Evolutionary conservation across 2,888 invertebrate genomes (phyloP).

Genomic region (Coleophora flavipennella): DNA sequence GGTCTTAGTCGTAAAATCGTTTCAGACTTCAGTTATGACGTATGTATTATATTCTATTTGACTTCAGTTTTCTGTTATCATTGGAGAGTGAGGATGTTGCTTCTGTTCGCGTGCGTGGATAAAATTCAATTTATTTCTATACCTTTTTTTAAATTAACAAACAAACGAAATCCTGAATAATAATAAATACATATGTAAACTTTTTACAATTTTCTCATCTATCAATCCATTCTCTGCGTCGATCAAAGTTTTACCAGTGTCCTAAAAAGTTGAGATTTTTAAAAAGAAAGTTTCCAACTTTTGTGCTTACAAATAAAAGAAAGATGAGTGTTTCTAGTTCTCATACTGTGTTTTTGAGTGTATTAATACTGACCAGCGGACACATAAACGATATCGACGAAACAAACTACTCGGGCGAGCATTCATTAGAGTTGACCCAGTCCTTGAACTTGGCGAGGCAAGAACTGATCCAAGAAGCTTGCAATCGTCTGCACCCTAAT

Average conservation of each 20-base stretch:
- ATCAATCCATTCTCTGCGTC: no score
- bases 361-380: slow-evolving; percentile 39
- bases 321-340: slow-evolving; percentile 39
- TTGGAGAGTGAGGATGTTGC: slow-evolving; percentile 1
- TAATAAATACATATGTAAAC: no score
- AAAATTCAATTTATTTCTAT: background rate
- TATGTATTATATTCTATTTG: no score
- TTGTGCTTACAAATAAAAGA: background rate
- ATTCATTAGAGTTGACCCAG: slow-evolving; percentile 74
- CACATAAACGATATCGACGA: slow-evolving; percentile 35
- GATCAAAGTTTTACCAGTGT: slow-evolving; percentile 20
- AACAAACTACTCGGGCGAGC: slow-evolving; percentile 29
- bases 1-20: no score
- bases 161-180: no score
- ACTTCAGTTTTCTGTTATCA: no score
- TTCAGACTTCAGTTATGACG: no score
- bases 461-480: slow-evolving; percentile 74
- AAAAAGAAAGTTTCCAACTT: slow-evolving; percentile 46
- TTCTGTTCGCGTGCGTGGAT: slow-evolving; percentile 12
- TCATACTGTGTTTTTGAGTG: slow-evolving; percentile 35
- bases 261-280: slow-evolving; percentile 44
- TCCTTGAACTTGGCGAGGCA: slow-evolving; percentile 75
- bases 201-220: no score
- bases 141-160: no score
- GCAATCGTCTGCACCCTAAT: slow-evolving; percentile 64